Evolutionary conservation across 2,888 invertebrate genomes (phyloP), one percentile per base, ranked within the genome.

Genomic region (Athrips mouffetella): DNA sequence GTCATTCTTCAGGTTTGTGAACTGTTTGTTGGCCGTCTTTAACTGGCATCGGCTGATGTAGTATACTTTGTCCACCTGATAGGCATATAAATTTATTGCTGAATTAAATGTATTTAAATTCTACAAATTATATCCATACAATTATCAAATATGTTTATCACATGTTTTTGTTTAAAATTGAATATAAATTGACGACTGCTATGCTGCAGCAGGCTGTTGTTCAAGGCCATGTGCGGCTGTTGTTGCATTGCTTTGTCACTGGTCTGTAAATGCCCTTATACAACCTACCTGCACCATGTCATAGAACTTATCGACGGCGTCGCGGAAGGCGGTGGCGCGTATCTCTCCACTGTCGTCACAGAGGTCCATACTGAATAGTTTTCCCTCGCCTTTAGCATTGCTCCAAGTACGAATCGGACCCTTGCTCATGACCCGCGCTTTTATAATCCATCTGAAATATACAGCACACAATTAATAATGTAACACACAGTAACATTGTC

Each of bases 1-100:
- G 73, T 99, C 98, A 73, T 98, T 97, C 58, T 95, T 95, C 4
- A 98, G 77, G 29, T 89, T 91, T 25, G 91, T 90, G 76, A 91
- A 99, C 69, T 95, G 94, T 71, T 97, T 98, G 79, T 99, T 98
- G 0, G 99, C 98, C 1, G 95, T 91, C 76, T 98, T 98, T n/a
- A 99, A 79, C 39, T 90, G 89, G 55, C 95, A 96, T 53, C 93
- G 93, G 39, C 94, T 94, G 53, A 99, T 92, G 73, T 92, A 97
- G 76, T 97, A 99, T 0, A 98, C 92, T 78, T 94, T 93, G 62
- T 94, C 94, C 1, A 91, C 89, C 93, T 94, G 66, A 16, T 72
- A 67, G 25, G 21, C 7, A 21, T 23, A 2, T 8, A 1, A 8
- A 15, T 18, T 35, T 15, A 10, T 18, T 6, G 6, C 1, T 35